A percentile compares a stretch with the other conserved stretches of the same genome.
phyloP scores from a whole-genome alignment of 2,113 vertebrate species.

The Sclerurus mexicanus region DNA sequence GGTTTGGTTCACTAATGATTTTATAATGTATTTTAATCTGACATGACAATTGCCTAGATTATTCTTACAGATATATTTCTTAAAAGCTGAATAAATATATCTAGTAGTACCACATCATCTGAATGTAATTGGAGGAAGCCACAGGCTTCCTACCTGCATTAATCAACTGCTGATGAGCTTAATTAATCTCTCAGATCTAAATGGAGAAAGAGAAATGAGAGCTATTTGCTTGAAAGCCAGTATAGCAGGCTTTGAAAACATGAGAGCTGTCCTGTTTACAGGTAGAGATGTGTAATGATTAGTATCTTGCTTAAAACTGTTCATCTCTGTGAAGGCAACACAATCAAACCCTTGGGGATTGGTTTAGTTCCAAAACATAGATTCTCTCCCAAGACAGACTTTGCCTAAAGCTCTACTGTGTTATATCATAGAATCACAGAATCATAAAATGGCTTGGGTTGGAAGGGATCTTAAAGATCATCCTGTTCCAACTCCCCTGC shows the following conservation, averaged over 20 bases:
- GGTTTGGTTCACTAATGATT: conserved; percentile 31
- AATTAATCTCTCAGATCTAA: conserved; percentile 63
- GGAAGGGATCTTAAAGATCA: background rate
- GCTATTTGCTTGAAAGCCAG: conserved; percentile 31
- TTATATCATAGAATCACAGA: background rate
- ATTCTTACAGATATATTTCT: conserved; percentile 31
- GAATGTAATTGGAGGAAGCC: conserved; percentile 44
- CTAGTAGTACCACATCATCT: conserved; percentile 6
- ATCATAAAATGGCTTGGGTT: background rate
- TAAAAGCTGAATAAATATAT: conserved; percentile 34
- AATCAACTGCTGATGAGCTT: conserved; percentile 57
- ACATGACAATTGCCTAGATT: conserved; percentile 7
- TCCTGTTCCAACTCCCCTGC: background rate
- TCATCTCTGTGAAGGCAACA: background rate
- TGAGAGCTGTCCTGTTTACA: conserved; percentile 18
- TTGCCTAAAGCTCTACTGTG: background rate
- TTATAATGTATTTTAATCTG: conserved; percentile 52
- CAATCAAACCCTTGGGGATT: background rate
- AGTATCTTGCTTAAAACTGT: conserved; percentile 5
- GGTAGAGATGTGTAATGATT: background rate
- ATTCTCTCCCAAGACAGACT: background rate
- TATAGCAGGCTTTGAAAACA: background rate
- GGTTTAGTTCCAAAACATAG: background rate
- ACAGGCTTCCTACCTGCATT: conserved; percentile 56
- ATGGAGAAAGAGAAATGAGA: conserved; percentile 30